Evolutionary conservation across 92 coral and sea anemone genomes (phyloP), one percentile per base, ranked within the genome.

Genomic region (Porites rus): DNA sequence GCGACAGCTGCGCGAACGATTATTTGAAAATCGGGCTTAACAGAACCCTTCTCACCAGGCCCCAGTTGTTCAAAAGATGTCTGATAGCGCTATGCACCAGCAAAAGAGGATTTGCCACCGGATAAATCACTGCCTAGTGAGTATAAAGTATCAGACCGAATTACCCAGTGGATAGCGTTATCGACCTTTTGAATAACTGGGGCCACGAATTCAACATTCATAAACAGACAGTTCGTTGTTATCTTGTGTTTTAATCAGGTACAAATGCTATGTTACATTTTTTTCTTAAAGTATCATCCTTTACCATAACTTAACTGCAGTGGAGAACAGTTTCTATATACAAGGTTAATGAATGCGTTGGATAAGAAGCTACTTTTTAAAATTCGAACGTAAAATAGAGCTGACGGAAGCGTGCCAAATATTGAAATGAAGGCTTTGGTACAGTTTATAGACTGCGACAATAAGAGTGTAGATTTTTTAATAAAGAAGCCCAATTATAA

Each of bases 241-340:
- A 10, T 81, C 51, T 70, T 58, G 46, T 64, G 83, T 46, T 81
- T 65, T 81, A 81, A 69, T 81, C 67, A 54, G 77, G n/a, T 69
- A 69, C n/a, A 58, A n/a, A 53, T 19, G 64, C 31, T 54, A 81
- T 69, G 58, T 81, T 81, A 81, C 86, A 81, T 71, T 70, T 80
- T 38, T 38, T 53, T 31, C 65, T 69, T 69, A 17, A 76, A 59
- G 54, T n/a, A 46, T 25, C 76, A 21, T 62, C 16, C 31, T 60
- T 71, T 74, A 73, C 22, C 65, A 73, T 83, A 83, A 61, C 87
- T 73, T 46, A 83, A 14, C 50, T 4, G 46, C 76, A 74, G 24
- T 10, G 13, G 16, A 51, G 11, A 20, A 51, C 60, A 60, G 54
- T 50, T 51, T 73, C 10, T 83, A 83, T 83, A n/a, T 83, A 83